Evolutionary conservation across 2,888 invertebrate genomes (phyloP).

Genomic region (Leistus spinibarbis): DNA sequence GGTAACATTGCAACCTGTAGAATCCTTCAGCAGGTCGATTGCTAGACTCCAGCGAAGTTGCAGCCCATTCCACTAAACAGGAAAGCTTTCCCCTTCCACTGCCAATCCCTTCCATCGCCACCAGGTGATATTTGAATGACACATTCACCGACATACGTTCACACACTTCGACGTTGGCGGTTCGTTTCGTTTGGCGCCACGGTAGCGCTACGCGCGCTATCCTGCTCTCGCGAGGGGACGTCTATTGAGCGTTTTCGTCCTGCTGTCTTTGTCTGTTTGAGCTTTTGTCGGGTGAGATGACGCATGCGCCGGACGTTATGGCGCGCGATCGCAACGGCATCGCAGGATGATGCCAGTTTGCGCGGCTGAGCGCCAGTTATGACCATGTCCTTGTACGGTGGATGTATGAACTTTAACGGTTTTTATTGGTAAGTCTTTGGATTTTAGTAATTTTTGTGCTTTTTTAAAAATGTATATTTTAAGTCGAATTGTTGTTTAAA

Average conservation of each 20-base stretch:
- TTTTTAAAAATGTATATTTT: too few species aligned
- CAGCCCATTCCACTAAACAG: background rate
- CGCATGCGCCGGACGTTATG: background rate
- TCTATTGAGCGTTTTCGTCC: constrained; percentile 9
- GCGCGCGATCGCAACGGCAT: constrained; percentile 12
- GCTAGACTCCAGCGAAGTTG: background rate
- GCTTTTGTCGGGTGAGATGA: background rate
- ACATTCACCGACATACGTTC: constrained; percentile 19
- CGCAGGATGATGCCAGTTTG: constrained; percentile 23
- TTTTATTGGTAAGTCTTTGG: constrained; percentile 22
- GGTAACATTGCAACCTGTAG: constrained; percentile 1
- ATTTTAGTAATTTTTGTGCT: background rate
- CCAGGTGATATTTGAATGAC: background rate
- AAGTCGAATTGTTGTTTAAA: background rate
- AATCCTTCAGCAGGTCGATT: background rate
- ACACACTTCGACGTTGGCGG: constrained; percentile 14
- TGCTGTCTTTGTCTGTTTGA: background rate
- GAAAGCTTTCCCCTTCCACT: background rate
- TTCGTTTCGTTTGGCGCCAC: background rate
- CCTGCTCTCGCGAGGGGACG: background rate
- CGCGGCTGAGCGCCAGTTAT: constrained; percentile 26
- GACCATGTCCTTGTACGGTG: constrained; percentile 30
- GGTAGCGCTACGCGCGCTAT: background rate
- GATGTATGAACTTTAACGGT: constrained; percentile 18
- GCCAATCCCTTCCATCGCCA: background rate